Evolutionary conservation across 2,113 vertebrate species (phyloP), one percentile per base, ranked within the genome.

Genomic region (Carassius gibelio): DNA sequence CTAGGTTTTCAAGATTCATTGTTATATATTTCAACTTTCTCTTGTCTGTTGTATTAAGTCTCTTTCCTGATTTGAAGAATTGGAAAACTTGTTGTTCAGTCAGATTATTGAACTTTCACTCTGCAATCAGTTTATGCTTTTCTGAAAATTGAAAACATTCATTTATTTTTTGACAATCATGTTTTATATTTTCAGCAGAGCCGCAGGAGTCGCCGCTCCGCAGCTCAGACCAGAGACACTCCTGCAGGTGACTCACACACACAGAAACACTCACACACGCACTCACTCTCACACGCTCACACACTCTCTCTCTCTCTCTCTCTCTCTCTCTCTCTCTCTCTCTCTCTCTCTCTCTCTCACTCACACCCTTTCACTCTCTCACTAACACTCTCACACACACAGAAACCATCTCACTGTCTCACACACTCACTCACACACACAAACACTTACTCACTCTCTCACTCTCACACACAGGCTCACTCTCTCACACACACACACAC

Each of bases 201-300:
- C 6, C 80, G 81, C 23, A 83, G 88, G 42, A 66, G 84, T 38
- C 87, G 90, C 75, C 87, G 74, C 52, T 88, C 92, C 34, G 91
- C 36, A 81, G 84, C 62, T 69, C 87, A 84, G 61, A 55, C 82
- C 0, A 88, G 89, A 87, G 91, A 91, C 9, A 13, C 55, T 1
- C 0, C 57, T 6, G 17, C 68, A 26, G 86, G 85, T 84, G 55
- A 48, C 10, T 0, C 45, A 10, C 42, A 1, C 7, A 1, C 42
- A 0, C 61, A 26, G n/a, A 13, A 9, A 23, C 59, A 0, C 59
- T 4, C 21, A 62, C 21, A 62, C n/a, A 62, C 61, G 4, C 61
- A 62, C 59, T 23, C n/a, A 2, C 42, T 9, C 42, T 2, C 38
- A 0, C 38, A 42, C 61, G 13, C 61, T 5, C 42, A 2, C 42